Conservation (phyloP, 2,113 vertebrate genomes). For the Oophaga pumilio region DNA sequence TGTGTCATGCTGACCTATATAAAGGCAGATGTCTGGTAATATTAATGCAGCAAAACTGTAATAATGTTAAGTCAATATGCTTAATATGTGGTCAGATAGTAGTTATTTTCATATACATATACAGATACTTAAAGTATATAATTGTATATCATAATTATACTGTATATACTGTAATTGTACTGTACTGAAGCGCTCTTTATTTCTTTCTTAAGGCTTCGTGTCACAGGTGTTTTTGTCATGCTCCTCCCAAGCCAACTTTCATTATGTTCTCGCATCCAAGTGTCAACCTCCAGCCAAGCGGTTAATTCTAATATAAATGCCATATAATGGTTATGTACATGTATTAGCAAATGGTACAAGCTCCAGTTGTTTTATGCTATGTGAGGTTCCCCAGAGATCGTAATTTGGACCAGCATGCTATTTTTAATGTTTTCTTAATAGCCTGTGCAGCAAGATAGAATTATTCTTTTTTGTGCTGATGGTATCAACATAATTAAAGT, state of each 20-base stretch:
- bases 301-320: conserved; percentile 55
- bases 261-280: conserved; percentile 40
- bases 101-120: background rate
- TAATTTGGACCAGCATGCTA: conserved; percentile 46
- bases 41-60: background rate
- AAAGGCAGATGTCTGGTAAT: background rate
- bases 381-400: conserved; percentile 45
- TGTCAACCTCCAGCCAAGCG: conserved; percentile 46
- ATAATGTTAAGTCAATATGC: background rate
- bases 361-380: conserved; percentile 52
- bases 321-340: conserved; percentile 40
- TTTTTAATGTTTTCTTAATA: conserved; percentile 55
- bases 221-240: background rate
- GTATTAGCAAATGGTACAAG: conserved; percentile 42
- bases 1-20: background rate
- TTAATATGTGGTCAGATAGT: background rate
- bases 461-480: conserved; percentile 28
- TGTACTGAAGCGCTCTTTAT: background rate
- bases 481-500: conserved; percentile 29
- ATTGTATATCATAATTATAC: no score
- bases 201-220: conserved; percentile 3
- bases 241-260: conserved; percentile 27
- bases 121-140: no score
- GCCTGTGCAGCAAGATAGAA: conserved; percentile 44
- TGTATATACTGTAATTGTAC: background rate